Base-by-base conservation (phyloP, 2,113 vertebrate genomes). In the Brienomyrus brachyistius region DNA sequence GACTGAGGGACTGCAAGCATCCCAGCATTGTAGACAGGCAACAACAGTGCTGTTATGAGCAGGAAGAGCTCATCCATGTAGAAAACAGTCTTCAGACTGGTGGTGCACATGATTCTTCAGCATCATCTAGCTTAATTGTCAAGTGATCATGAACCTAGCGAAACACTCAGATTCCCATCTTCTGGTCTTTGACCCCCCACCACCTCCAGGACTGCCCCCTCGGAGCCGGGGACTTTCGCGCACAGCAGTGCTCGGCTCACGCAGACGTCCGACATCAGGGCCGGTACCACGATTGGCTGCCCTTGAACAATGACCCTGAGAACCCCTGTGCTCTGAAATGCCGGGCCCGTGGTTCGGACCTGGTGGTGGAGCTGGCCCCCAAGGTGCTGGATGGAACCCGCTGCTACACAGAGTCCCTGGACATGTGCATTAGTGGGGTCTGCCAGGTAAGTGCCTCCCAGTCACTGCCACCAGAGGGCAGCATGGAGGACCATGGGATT, bases 351-450 rank as follows among this genome's bases (percentile, higher is more conserved):
- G 97, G 93, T 66, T 95, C 94, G 0, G 91, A 95, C 88, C 92
- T 98, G 8, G 91, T 99, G 91, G 96, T 98, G 91, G 98, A 99
- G 91, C 94, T 99, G 89, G 97, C 98, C 0, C 98, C 98, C 0
- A 99, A 99, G 89, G 98, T 99, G 90, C 94, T 99, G 91, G 98
- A 99, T 50, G 98, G 98, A 15, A 99, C 98, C 0, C 97, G 98
- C 1, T 99, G 98, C 93, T 98, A 99, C 92, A 98, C 97, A 0
- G 98, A 98, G 93, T 98, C 98, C 10, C 91, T 99, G 94, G 98
- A 99, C 92, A 99, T 99, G 97, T 99, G 98, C 92, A 99, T 99
- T 95, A 99, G 97, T 50, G 98, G 98, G 54, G 93, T 96, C 84
- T 99, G 98, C 88, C 98, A 99, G 95, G 98, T 99, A 95, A 62